Conservation (phyloP, 2,797 vertebrate species). For the Sebastes steindachneri region DNA sequence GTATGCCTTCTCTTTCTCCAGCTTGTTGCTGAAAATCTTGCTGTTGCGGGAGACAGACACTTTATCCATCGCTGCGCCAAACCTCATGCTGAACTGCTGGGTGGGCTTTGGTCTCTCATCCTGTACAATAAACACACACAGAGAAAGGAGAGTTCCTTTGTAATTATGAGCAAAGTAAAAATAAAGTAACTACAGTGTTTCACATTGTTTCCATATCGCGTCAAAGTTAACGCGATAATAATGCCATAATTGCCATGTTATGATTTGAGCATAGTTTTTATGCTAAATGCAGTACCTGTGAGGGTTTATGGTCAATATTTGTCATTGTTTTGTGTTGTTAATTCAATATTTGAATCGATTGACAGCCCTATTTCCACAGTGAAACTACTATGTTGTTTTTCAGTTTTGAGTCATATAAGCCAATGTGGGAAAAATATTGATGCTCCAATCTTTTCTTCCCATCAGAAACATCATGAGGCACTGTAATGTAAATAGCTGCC, state of each 20-base stretch:
- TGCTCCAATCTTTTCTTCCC: neutral
- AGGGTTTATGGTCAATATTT: too few species aligned
- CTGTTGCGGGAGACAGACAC: conserved; percentile 74
- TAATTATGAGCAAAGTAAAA: neutral
- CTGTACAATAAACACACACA: conserved; percentile 63
- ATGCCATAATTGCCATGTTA: too few species aligned
- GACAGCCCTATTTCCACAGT: neutral
- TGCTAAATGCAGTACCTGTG: too few species aligned
- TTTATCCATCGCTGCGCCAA: conserved; percentile 80
- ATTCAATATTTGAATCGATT: too few species aligned
- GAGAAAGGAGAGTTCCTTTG: neutral
- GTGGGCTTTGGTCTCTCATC: conserved; percentile 80
- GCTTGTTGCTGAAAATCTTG: conserved; percentile 79
- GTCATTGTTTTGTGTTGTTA: too few species aligned
- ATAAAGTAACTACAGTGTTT: neutral
- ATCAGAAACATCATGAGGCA: neutral
- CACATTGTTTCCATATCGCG: neutral
- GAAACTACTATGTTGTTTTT: neutral
- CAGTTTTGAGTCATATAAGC: neutral
- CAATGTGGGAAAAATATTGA: neutral
- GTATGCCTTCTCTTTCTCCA: conserved; percentile 80
- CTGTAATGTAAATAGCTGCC: neutral
- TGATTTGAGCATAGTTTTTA: too few species aligned
- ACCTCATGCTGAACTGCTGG: conserved; percentile 74
- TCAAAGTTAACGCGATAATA: too few species aligned